Conservation (phyloP, 2,113 vertebrate species). For the Cottus gobio region DNA sequence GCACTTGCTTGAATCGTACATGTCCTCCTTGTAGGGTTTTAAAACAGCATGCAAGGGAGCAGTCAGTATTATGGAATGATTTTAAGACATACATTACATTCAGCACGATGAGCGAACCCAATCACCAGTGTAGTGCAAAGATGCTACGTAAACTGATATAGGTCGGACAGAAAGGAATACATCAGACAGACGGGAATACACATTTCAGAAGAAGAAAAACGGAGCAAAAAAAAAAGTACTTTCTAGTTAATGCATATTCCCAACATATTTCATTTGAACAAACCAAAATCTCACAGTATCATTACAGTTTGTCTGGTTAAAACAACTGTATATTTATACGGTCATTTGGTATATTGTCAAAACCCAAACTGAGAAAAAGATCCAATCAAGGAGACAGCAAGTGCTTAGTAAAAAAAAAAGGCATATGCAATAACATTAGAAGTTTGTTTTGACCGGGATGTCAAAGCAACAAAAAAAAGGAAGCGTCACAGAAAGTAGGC, state of each 20-base stretch:
- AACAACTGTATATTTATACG: background rate
- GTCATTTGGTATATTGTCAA: background rate
- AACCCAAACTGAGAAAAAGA: background rate
- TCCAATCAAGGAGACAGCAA: background rate
- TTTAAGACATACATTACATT: conserved; percentile 68
- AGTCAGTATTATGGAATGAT: conserved; percentile 61
- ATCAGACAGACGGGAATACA: background rate
- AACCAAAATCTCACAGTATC: no score
- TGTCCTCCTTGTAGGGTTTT: background rate
- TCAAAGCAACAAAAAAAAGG: background rate
- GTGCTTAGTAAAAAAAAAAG: background rate
- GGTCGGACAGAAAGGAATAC: background rate
- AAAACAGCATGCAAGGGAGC: background rate
- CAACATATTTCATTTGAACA: background rate
- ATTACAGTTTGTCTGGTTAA: background rate
- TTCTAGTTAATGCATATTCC: background rate
- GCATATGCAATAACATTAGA: background rate
- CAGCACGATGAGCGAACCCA: conserved; percentile 31
- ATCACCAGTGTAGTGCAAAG: conserved; percentile 50
- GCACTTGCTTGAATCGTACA: background rate
- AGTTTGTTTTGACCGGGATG: background rate
- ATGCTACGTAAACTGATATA: background rate
- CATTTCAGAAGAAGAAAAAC: background rate
- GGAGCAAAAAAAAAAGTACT: background rate
- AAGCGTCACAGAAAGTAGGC: background rate